phyloP scores from a whole-genome alignment of 2,888 invertebrate genomes.

The Ectemnius cavifrons region DNA sequence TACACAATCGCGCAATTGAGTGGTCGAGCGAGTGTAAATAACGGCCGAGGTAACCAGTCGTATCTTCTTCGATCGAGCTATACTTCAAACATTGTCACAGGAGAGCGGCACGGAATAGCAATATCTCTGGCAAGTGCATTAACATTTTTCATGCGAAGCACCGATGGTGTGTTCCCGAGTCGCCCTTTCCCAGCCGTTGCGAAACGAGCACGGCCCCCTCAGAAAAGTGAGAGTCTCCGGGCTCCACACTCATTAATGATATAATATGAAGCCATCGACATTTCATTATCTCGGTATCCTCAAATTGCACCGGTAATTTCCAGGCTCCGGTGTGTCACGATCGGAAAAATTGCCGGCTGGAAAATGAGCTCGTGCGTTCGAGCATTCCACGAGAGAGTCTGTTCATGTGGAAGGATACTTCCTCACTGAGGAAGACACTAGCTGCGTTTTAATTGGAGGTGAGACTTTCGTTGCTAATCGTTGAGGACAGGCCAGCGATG shows the following conservation, averaged over 20 bases:
- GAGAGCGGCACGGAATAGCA: no score
- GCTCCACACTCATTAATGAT: slow-evolving; percentile 27
- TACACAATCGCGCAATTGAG: slow-evolving; percentile 1
- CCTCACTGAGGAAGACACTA: neutral
- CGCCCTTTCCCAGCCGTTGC: slow-evolving; percentile 16
- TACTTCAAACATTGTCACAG: no score
- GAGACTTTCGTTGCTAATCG: slow-evolving; percentile 1
- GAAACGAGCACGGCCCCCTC: slow-evolving; percentile 28
- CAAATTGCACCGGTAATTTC: neutral
- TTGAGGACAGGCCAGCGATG: slow-evolving; percentile 6
- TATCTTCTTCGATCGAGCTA: no score
- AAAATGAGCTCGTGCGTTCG: neutral
- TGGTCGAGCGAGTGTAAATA: neutral
- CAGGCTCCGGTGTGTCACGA: neutral
- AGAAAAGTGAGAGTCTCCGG: slow-evolving; percentile 40
- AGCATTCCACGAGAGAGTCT: neutral
- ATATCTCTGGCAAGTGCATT: no score
- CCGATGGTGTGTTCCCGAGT: no score
- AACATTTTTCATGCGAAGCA: neutral
- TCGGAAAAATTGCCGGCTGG: slow-evolving; percentile 15
- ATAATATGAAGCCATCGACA: slow-evolving; percentile 35
- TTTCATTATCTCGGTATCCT: slow-evolving; percentile 20
- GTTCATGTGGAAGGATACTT: neutral
- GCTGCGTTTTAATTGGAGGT: slow-evolving; percentile 1
- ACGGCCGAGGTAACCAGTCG: no score